Evolutionary conservation across 2,888 invertebrate species (phyloP).

Genomic region (Asteroscopus sphinx): DNA sequence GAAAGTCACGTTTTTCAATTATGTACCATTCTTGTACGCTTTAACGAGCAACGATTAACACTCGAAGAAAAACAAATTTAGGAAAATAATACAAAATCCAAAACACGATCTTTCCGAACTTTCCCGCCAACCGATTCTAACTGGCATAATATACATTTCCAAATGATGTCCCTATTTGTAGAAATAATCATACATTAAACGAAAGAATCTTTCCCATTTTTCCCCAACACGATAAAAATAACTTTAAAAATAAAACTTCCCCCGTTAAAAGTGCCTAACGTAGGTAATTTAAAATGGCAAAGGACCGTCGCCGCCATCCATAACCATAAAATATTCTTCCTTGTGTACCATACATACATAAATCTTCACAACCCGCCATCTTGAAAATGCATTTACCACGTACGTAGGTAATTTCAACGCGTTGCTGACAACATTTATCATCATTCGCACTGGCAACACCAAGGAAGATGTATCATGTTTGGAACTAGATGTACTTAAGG

Average conservation of each 20-base stretch:
- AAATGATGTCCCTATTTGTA: neutral
- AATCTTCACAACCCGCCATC: conserved; percentile 66
- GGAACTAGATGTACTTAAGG: conserved; percentile 34
- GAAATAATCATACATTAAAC: conserved; percentile 13
- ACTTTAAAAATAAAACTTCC: conserved; percentile 46
- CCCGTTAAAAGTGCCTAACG: conserved; percentile 39
- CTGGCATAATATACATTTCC: too few relatives aligned
- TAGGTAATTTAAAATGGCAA: conserved; percentile 54
- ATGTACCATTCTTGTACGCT: too few relatives aligned
- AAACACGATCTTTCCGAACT: too few relatives aligned
- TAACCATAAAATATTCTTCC: conserved; percentile 60
- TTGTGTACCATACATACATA: conserved; percentile 57
- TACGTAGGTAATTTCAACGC: conserved; percentile 64
- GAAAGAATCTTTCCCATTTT: conserved; percentile 20
- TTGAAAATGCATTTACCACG: conserved; percentile 71
- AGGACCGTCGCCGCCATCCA: conserved; percentile 47
- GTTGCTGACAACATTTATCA: conserved; percentile 69
- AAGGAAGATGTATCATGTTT: conserved; percentile 56
- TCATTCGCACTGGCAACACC: conserved; percentile 64
- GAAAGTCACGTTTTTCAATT: too few relatives aligned
- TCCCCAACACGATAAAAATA: conserved; percentile 29
- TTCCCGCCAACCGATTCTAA: too few relatives aligned
- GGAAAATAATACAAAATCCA: too few relatives aligned
- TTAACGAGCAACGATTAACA: too few relatives aligned
- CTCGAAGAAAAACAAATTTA: too few relatives aligned